Evolutionary conservation across 2,113 vertebrate species (phyloP).

Genomic region (Pituophis catenifer): DNA sequence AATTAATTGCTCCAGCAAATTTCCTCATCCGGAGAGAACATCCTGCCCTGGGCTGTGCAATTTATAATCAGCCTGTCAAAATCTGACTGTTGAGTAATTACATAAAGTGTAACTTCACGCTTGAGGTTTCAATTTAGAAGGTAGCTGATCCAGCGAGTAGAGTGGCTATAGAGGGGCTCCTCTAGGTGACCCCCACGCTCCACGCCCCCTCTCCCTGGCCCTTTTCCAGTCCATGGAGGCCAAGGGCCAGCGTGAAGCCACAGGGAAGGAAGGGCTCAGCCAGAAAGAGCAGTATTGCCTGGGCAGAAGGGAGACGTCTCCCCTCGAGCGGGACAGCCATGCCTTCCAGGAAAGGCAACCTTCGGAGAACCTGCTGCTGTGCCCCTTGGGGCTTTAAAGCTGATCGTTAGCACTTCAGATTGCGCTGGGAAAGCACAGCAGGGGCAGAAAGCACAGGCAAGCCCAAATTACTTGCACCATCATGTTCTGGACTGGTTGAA

Average conservation of each 20-base stretch:
- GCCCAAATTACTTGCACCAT: no score
- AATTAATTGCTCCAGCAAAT: background rate
- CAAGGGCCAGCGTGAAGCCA: background rate
- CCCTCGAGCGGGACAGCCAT: no score
- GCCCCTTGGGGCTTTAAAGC: background rate
- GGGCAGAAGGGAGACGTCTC: background rate
- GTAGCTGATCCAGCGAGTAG: background rate
- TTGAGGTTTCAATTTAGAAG: background rate
- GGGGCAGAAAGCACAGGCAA: no score
- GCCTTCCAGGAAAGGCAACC: background rate
- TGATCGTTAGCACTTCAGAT: background rate
- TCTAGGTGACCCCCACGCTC: background rate
- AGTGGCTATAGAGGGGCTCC: background rate
- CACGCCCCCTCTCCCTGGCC: accelerated
- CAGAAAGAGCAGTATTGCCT: background rate
- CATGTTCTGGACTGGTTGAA: background rate
- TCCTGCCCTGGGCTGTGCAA: background rate
- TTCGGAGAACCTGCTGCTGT: background rate
- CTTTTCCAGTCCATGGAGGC: background rate
- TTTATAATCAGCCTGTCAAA: background rate
- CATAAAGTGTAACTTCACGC: background rate
- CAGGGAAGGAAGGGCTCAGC: background rate
- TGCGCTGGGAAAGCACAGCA: background rate
- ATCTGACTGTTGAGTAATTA: background rate
- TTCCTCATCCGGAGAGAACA: background rate